Conservation (phyloP, 2,888 invertebrate species). For the Neuroscelio doddi region DNA sequence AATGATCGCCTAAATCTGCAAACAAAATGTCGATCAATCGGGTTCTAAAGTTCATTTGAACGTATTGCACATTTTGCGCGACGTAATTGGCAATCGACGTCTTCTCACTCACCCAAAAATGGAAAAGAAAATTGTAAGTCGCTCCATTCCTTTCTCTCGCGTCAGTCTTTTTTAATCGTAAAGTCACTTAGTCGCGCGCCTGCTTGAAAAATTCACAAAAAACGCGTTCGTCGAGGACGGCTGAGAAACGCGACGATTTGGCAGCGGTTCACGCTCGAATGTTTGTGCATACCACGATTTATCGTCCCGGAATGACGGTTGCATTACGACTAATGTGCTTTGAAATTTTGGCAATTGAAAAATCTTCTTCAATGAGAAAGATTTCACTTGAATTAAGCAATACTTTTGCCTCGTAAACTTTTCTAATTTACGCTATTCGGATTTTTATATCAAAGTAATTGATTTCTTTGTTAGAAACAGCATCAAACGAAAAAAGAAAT, state of each 20-base stretch:
- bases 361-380: neutral
- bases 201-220: conserved; percentile 22
- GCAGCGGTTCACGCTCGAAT: conserved; percentile 8
- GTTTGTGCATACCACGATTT: conserved; percentile 4
- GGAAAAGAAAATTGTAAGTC: neutral
- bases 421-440: too few relatives aligned
- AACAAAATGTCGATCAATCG: neutral
- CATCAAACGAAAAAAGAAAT: too few relatives aligned
- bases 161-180: conserved; percentile 33
- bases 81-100: conserved; percentile 5
- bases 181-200: conserved; percentile 9
- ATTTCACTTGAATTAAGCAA: neutral
- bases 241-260: conserved; percentile 4
- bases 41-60: neutral
- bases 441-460: too few relatives aligned
- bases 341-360: conserved; percentile 17
- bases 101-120: neutral
- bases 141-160: conserved; percentile 8
- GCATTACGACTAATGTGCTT: conserved; percentile 1
- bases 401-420: neutral
- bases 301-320: conserved; percentile 2
- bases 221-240: conserved; percentile 5
- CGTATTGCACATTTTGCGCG: conserved; percentile 8
- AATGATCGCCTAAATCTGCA: neutral
- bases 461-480: too few relatives aligned